Evolutionary conservation across 2,113 vertebrate genomes (phyloP).

Genomic region (Okapia johnstoni): DNA sequence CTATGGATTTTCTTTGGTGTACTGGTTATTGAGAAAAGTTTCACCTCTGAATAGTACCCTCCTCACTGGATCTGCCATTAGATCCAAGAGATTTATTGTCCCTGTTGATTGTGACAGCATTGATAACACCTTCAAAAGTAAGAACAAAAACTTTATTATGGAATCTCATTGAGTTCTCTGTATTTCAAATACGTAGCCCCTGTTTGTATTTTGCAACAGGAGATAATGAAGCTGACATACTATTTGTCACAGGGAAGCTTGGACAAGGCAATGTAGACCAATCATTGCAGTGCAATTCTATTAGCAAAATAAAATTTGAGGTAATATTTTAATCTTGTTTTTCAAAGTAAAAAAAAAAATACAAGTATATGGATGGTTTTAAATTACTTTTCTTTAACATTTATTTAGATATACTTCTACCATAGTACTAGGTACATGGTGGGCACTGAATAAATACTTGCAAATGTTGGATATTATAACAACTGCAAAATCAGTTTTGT

Average conservation of each 20-base stretch:
- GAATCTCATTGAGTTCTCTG: not conserved
- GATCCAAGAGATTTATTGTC: not conserved
- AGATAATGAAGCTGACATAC: not conserved
- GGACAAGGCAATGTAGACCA: not conserved
- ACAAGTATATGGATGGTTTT: not conserved
- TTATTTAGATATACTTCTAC: slow-evolving; percentile 24
- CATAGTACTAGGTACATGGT: not conserved
- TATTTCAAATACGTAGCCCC: not conserved
- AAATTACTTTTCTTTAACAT: not conserved
- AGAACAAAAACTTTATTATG: not conserved
- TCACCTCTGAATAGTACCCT: not conserved
- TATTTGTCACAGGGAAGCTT: not conserved
- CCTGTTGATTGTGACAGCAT: not conserved
- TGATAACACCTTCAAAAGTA: not conserved
- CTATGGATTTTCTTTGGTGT: not conserved
- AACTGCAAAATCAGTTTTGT: not conserved
- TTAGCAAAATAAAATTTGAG: slow-evolving; percentile 17
- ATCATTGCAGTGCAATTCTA: not conserved
- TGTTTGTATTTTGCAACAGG: not conserved
- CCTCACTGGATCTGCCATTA: not conserved
- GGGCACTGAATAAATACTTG: not conserved
- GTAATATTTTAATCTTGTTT: not conserved
- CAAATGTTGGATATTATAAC: not conserved
- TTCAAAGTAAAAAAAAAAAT: not conserved
- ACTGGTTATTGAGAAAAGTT: not conserved